These are phyloP conservation scores for Murina feae DNA, from an alignment of 2,113 vertebrate genomes.

Conservation along the genomic window DNA sequence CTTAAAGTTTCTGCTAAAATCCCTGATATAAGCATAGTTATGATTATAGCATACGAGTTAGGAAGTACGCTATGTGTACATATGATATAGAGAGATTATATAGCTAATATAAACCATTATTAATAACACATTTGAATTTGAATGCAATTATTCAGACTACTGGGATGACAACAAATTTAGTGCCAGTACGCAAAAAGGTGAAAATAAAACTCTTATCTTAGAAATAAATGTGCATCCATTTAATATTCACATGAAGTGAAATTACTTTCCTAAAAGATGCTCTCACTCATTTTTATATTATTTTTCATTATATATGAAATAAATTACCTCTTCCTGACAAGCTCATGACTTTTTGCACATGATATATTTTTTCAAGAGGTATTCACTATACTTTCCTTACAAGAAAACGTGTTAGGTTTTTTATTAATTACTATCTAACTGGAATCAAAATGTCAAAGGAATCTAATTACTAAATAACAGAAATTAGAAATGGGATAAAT, in stretches of 20 bases:
- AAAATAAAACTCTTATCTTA: not conserved
- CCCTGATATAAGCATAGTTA: not conserved
- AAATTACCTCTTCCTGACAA: not conserved
- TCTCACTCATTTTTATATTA: not conserved
- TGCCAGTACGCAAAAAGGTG: not conserved
- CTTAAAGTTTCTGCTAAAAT: not conserved
- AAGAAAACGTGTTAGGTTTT: not conserved
- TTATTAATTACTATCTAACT: slow-evolving; percentile 21
- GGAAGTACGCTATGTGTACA: not conserved
- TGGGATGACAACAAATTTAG: not conserved
- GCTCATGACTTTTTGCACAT: not conserved
- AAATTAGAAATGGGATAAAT: slow-evolving; percentile 9
- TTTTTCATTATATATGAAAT: not conserved
- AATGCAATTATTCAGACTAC: not conserved
- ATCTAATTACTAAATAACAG: slow-evolving; percentile 34
- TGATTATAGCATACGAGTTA: not conserved
- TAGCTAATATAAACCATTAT: not conserved
- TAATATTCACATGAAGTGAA: not conserved
- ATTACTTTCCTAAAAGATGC: not conserved
- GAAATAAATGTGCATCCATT: not conserved
- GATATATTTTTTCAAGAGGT: not conserved
- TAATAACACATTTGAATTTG: not conserved
- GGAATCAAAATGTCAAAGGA: not conserved
- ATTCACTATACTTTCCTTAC: not conserved
- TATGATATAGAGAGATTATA: not conserved